A percentile compares a stretch with the other conserved stretches of the same genome.
Evolutionary conservation across 1,140 invertebrate genomes (phyloP).

Genomic region (Drosophila aff.): DNA sequence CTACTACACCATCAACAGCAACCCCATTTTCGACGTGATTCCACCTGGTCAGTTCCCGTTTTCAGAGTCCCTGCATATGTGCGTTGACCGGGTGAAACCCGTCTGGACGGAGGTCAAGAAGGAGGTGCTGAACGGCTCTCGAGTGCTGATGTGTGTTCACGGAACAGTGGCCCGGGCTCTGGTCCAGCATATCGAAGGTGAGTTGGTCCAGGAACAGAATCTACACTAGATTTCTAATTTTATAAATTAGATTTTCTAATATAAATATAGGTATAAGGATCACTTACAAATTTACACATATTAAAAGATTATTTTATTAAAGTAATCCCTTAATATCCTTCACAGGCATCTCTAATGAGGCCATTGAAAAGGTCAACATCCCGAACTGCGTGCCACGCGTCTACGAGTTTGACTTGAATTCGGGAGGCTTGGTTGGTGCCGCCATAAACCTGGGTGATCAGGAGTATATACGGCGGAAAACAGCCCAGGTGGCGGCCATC

Average conservation of each 20-base stretch:
- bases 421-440: conserved; percentile 87
- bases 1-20: conserved; percentile 86
- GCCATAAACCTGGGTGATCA: conserved; percentile 89
- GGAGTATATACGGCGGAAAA: conserved; percentile 88
- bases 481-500: conserved; percentile 85
- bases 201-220: not conserved
- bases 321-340: not conserved
- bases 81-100: conserved; percentile 87
- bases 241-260: no score
- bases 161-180: conserved; percentile 90
- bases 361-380: conserved; percentile 89
- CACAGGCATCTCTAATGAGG: conserved; percentile 87
- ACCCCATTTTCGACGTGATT: conserved; percentile 85
- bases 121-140: conserved; percentile 87
- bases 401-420: conserved; percentile 88
- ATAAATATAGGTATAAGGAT: no score
- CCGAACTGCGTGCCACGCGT: conserved; percentile 91
- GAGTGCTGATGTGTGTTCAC: conserved; percentile 89
- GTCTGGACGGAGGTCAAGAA: conserved; percentile 89
- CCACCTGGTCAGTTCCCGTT: conserved; percentile 87
- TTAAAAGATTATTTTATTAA: no score
- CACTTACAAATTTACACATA: no score
- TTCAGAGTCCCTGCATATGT: conserved; percentile 89
- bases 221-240: no score
- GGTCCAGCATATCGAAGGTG: conserved; percentile 89